phyloP scores from a whole-genome alignment of 2,797 vertebrate species.

The Nannoperca australis region DNA sequence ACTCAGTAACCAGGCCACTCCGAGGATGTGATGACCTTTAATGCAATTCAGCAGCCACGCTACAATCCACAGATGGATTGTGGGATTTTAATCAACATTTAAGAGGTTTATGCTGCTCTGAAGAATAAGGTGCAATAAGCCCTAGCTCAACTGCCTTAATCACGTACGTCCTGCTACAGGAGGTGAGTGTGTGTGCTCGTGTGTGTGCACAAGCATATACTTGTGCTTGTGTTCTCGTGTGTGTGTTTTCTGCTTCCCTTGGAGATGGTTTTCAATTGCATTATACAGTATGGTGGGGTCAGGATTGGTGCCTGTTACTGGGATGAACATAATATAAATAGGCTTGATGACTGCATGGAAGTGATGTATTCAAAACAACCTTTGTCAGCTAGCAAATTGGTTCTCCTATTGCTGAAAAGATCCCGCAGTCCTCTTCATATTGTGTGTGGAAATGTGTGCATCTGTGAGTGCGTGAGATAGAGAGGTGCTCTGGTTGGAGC shows the following conservation, averaged over 20 bases:
- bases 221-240: not conserved
- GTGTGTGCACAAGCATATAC: not conserved
- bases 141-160: constrained; percentile 20
- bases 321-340: constrained; percentile 45
- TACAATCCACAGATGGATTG: constrained; percentile 32
- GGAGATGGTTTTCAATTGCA: constrained; percentile 25
- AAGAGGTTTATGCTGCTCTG: constrained; percentile 48
- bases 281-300: not conserved
- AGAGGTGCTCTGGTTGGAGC: not conserved
- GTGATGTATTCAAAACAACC: constrained; percentile 29
- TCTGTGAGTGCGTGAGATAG: not conserved
- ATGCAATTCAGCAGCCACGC: constrained; percentile 15
- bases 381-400: constrained; percentile 53
- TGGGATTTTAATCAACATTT: constrained; percentile 47
- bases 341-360: constrained; percentile 8
- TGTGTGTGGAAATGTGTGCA: not conserved
- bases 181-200: not conserved
- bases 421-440: constrained; percentile 11
- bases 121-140: constrained; percentile 39
- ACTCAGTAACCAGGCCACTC: constrained; percentile 16
- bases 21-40: constrained; percentile 49
- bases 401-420: constrained; percentile 19
- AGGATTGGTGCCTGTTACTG: constrained; percentile 4
- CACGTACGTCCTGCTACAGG: constrained; percentile 33
- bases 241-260: constrained; percentile 3